Conservation (phyloP, 2,888 invertebrate species). For the Dasypolia templi region DNA sequence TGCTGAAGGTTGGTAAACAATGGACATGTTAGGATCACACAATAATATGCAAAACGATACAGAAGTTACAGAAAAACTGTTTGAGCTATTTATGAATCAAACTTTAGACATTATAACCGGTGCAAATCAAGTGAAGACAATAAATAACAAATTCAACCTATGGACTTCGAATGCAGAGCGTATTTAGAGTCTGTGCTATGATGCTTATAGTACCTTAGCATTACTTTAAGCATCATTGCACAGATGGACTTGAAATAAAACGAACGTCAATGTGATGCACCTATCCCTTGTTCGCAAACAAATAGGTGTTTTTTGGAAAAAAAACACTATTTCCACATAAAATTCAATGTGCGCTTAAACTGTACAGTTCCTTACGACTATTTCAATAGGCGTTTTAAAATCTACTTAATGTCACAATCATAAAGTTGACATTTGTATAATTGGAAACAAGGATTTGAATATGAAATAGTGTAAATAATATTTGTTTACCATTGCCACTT, state of each 20-base stretch:
- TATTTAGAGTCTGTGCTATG: too few species aligned
- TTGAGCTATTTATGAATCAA: neutral
- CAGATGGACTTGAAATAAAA: neutral
- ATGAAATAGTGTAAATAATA: neutral
- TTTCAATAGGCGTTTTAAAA: neutral
- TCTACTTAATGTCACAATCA: neutral
- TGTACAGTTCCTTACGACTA: neutral
- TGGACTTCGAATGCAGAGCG: neutral
- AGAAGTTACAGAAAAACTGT: neutral
- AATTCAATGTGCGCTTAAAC: neutral
- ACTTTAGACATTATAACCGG: neutral
- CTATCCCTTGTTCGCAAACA: neutral
- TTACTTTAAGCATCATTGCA: neutral
- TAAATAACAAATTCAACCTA: neutral
- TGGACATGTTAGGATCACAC: conserved; percentile 43
- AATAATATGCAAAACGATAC: conserved; percentile 32
- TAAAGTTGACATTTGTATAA: neutral
- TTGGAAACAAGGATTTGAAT: neutral
- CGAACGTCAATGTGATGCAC: neutral
- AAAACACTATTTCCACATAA: neutral
- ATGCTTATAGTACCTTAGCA: too few species aligned
- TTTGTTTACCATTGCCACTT: too few species aligned
- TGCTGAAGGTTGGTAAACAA: conserved; percentile 55
- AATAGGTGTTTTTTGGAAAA: neutral
- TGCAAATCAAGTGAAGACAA: neutral